These are phyloP conservation scores for Anas platyrhynchos DNA, from an alignment of 2,113 vertebrate species.

Conservation along the genomic window DNA sequence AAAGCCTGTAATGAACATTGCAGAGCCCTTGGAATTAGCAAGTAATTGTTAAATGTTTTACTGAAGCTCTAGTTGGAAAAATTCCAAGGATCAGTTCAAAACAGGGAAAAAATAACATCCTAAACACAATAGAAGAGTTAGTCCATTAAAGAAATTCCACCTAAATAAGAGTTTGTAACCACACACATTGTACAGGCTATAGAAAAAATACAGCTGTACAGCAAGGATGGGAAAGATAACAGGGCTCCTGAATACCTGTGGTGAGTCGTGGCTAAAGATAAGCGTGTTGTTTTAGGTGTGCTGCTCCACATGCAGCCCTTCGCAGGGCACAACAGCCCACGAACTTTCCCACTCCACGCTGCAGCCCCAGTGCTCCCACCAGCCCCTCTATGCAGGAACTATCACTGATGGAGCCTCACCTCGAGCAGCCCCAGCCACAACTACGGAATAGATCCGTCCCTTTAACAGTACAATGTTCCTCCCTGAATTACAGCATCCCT, in stretches of 20 bases:
- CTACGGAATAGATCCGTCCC: neutral
- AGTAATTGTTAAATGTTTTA: neutral
- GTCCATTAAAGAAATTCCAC: neutral
- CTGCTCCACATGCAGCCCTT: neutral
- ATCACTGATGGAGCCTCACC: neutral
- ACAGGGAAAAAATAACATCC: neutral
- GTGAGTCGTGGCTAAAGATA: neutral
- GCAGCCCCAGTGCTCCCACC: neutral
- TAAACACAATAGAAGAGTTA: neutral
- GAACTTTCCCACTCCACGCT: neutral
- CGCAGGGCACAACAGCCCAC: neutral
- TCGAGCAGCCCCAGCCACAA: neutral
- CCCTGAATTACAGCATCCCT: neutral
- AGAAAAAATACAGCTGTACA: neutral
- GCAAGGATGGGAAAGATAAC: neutral
- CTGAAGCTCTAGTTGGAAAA: neutral
- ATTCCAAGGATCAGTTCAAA: neutral
- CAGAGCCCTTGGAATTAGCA: neutral
- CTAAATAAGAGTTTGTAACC: neutral
- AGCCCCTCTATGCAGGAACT: neutral
- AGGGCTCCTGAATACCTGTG: neutral
- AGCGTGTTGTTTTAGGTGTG: neutral
- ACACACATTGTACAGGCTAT: neutral
- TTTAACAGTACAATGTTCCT: neutral
- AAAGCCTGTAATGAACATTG: neutral